Base-by-base conservation (phyloP, 2,888 invertebrate species). In the Campopleginae sp. region DNA sequence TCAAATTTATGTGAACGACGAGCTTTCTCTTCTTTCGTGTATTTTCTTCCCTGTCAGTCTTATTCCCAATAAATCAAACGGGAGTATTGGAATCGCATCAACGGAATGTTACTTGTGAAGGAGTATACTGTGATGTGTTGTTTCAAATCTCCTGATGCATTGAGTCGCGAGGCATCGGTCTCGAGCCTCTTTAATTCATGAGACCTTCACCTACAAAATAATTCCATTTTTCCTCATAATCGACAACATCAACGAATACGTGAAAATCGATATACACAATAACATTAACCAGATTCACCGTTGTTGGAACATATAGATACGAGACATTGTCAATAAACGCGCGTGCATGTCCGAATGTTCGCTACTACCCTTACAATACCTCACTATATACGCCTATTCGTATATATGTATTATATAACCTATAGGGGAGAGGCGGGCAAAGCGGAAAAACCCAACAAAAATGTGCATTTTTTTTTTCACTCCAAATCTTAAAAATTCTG, bases 1-100 rank as follows among this genome's bases (percentile, higher is more conserved):
- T 71, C 72, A 78, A 72, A 82, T 80, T 66, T 46, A 76, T 85
- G 85, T 71, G 76, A 85, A 66, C 76, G 80, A 82, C 79, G 76
- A 80, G 70, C 70, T 70, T 42, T 61, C 23, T 4, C n/a, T 65
- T 10, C 19, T 46, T 72, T 58, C n/a, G n/a, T 42, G 17, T n/a
- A 6, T 54, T 27, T 51, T 5, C 33, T 65, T 38, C 12, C 1
- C 7, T 65, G 12, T 38, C 31, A n/a, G 2, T 38, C 19, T 38
- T 10, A 7, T 42, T 72, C 4, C 27, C 72, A 23, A 23, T 6
- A 19, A 19, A 44, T 44, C 38, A 14, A 19, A 14, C n/a, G 27
- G 17, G 14, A 48, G 31, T 27, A 46, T 14, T 31, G 46, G 31
- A 48, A 31, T 46, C 31, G 17, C 27, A 5, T 65, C 19, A 31